Percentiles rank a stretch among this genome's conserved stretches.
Conservation (phyloP, 1,140 invertebrate genomes). For the Monochamus saltuarius region DNA sequence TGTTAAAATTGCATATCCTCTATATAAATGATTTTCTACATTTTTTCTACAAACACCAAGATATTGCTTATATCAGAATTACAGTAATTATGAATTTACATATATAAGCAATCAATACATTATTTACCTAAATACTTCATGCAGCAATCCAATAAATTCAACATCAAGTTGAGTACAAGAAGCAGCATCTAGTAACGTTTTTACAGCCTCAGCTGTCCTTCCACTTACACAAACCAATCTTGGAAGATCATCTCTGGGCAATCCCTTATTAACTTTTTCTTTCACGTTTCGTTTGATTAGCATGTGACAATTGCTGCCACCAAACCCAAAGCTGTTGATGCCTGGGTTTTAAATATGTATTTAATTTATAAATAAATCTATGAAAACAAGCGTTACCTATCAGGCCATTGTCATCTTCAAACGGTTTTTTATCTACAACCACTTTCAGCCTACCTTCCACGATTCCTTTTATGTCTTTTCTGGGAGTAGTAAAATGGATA, state of each 20-base stretch:
- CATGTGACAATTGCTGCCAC: slow-evolving; percentile 67
- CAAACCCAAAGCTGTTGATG: slow-evolving; percentile 68
- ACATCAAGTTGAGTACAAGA: slow-evolving; percentile 59
- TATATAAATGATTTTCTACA: slow-evolving; percentile 58
- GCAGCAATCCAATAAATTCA: slow-evolving; percentile 59
- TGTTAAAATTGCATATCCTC: slow-evolving; percentile 59
- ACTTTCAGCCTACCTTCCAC: slow-evolving; percentile 66
- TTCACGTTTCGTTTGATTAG: slow-evolving; percentile 61
- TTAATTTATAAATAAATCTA: too few relatives aligned
- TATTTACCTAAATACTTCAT: slow-evolving; percentile 47
- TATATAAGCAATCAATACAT: background rate
- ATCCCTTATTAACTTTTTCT: slow-evolving; percentile 55
- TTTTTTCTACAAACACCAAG: slow-evolving; percentile 51
- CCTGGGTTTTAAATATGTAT: too few relatives aligned
- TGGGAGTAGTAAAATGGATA: slow-evolving; percentile 72
- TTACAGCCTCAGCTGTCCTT: slow-evolving; percentile 67
- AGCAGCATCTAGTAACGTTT: slow-evolving; percentile 66
- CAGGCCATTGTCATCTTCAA: too few relatives aligned
- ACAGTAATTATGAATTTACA: background rate
- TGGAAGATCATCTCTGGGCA: slow-evolving; percentile 57
- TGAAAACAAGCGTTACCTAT: slow-evolving; percentile 54
- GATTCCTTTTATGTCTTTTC: slow-evolving; percentile 70
- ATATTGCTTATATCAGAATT: background rate
- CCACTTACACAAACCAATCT: slow-evolving; percentile 66
- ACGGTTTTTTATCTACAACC: slow-evolving; percentile 35